Base-by-base conservation (phyloP, 30 jellyfish, hydroid and myxozoan genomes). In the Pseudorhiza aurosa region DNA sequence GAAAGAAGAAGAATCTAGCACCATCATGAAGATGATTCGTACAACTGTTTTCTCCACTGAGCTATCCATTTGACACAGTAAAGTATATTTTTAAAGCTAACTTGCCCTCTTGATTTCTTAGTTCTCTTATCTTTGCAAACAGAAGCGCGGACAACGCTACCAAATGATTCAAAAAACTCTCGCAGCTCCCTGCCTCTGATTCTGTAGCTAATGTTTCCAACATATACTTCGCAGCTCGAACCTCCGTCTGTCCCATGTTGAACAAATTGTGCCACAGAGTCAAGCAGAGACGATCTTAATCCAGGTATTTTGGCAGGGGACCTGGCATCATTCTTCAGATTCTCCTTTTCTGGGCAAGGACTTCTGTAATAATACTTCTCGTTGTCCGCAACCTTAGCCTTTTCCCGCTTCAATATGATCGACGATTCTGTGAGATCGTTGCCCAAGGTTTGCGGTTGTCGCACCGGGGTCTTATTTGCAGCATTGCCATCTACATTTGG, bases 91-190 rank as follows among this genome's bases (percentile, higher is more conserved):
- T 8, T 8, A 0, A 56, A 28, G 30, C 56, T 28, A 19, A 71
- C 87, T 19, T 82, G 84, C 98, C 98, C 98, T 39, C 92, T 81
- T 40, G 96, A 91, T 56, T 83, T 91, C 71, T 70, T 91, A 15
- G 96, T 75, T 33, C 49, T 84, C 60, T 56, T 83, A 74, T 91
- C 98, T 56, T 79, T 91, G 63, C 87, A 84, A 56, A 91, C 56
- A 45, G 53, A 56, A 19, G 89, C 90, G 12, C 98, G 77, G 3
- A 83, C 15, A 29, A 91, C 98, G 32, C 71, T 78, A 17, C 98
- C 98, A 77, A 91, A 91, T 30, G 21, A 62, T 45, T 82, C 86
- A 81, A 91, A 91, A 64, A 65, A 85, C 40, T 91, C 94, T 63
- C 98, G 50, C 8, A 91, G 83, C 59, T 83, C 96, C 49, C 87